Base-by-base conservation (phyloP, 2,888 invertebrate genomes). In the Eupeodes luniger region DNA sequence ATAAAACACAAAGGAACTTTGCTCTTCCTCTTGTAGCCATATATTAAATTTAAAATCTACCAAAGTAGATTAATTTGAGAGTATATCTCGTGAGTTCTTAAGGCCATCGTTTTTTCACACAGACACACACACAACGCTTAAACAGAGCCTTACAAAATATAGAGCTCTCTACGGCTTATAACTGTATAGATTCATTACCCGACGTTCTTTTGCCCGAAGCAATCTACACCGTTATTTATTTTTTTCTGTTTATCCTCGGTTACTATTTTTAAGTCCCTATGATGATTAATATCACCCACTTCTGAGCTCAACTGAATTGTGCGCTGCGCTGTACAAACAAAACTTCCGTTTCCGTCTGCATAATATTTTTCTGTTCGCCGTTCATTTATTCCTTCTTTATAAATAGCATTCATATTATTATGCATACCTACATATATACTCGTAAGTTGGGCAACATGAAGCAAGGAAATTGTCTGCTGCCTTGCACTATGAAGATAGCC, bases 271-370 rank as follows among this genome's bases (percentile, higher is more conserved):
- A 62, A 64, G 40, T 64, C 40, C 16, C 62, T 64, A 44, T 64
- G 40, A 16, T 44, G 62, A 64, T 64, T 44, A 64, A 64, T 44
- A 64, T 64, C 16, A 40, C 62, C 62, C 44, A 6, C 62, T 44
- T 44, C 44, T n/a, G n/a, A 44, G 7, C 19, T 16, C 40, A 64
- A 44, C 44, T 44, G 19, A 62, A 62, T 44, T 62, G 62, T 40
- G 62, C 62, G 62, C 62, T 44, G 16, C 44, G 44, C 62, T 64
- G 62, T 44, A 44, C 62, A 64, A 64, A 64, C 62, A 64, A 64
- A 64, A 64, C 62, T 64, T 64, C 62, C 62, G 62, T 64, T 64
- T 64, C 62, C 62, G 62, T 64, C 40, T 64, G 62, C 44, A 64
- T 64, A 64, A 64, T 64, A 64, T 64, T 64, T 64, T 19, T 27